Evolutionary conservation across 1,140 invertebrate species (phyloP).

Genomic region (Drosophila suzukii): DNA sequence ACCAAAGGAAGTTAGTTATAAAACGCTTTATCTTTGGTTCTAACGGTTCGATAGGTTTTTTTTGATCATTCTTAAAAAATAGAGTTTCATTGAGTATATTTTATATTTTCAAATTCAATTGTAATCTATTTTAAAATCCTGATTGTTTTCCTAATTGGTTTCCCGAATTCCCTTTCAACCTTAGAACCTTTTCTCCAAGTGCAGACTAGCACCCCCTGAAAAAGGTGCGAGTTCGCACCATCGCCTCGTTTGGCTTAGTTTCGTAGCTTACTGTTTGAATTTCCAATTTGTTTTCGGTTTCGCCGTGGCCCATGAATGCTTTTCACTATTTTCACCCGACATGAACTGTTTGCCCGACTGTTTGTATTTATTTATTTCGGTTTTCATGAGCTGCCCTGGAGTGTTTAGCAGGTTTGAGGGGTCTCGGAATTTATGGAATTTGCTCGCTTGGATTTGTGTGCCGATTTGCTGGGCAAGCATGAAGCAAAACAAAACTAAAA

Average conservation of each 20-base stretch:
- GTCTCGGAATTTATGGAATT: conserved; percentile 57
- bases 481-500: neutral
- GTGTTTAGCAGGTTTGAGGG: conserved; percentile 14
- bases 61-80: no score
- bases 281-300: conserved; percentile 43
- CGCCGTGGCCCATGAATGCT: conserved; percentile 43
- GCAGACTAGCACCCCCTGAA: neutral
- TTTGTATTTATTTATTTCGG: conserved; percentile 26
- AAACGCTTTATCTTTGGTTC: no score
- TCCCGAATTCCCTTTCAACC: no score
- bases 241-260: conserved; percentile 18
- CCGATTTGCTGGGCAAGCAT: conserved; percentile 11
- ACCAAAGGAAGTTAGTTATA: no score
- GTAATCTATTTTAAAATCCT: no score
- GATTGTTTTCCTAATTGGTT: neutral
- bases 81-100: no score
- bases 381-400: conserved; percentile 2
- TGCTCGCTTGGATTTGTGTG: conserved; percentile 15
- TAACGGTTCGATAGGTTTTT: no score
- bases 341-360: conserved; percentile 12
- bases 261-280: conserved; percentile 28
- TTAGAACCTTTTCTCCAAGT: conserved; percentile 1
- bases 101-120: no score
- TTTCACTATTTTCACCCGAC: conserved; percentile 73
- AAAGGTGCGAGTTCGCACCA: conserved; percentile 16